A percentile compares a stretch with the other conserved stretches of the same genome.
phyloP scores from a whole-genome alignment of 2,113 vertebrate genomes.

The Scartelaos histophorus region DNA sequence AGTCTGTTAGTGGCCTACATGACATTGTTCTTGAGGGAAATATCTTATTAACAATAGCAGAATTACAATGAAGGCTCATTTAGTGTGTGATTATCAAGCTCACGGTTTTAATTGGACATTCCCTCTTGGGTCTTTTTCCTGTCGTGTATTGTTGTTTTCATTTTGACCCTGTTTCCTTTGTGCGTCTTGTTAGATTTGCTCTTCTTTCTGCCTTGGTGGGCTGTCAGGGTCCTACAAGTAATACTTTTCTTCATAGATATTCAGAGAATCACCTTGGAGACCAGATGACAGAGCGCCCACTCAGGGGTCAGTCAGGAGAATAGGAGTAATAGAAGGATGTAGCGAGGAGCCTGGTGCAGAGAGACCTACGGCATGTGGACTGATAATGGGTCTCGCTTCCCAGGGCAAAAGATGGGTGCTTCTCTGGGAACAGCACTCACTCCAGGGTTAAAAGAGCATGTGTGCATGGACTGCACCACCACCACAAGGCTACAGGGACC shows the following conservation, averaged over 20 bases:
- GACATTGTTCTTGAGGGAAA: conserved; percentile 14
- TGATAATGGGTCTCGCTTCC: conserved; percentile 19
- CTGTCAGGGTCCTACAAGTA: conserved; percentile 25
- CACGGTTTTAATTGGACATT: conserved; percentile 5
- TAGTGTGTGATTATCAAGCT: conserved; percentile 2
- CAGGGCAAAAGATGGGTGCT: conserved; percentile 9
- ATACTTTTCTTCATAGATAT: conserved; percentile 48
- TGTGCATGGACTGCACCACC: conserved; percentile 23
- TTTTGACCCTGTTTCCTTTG: conserved; percentile 4
- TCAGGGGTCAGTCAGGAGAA: conserved; percentile 12
- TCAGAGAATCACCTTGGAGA: conserved; percentile 42
- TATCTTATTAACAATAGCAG: conserved; percentile 7
- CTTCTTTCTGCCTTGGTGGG: conserved; percentile 10
- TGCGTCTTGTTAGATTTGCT: conserved; percentile 3
- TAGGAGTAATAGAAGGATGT: conserved; percentile 12
- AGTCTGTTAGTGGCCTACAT: neutral
- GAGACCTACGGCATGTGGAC: conserved; percentile 19
- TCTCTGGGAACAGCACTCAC: conserved; percentile 35
- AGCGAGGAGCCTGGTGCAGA: conserved; percentile 1
- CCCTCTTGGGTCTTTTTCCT: conserved; percentile 4
- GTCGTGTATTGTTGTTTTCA: conserved; percentile 15
- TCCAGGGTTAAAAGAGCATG: conserved; percentile 26
- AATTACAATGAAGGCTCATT: conserved; percentile 7
- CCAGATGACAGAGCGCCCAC: conserved; percentile 38
- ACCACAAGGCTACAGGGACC: conserved; percentile 6